Base-by-base conservation (phyloP, 1,140 invertebrate genomes). In the Saxidomus purpurata region DNA sequence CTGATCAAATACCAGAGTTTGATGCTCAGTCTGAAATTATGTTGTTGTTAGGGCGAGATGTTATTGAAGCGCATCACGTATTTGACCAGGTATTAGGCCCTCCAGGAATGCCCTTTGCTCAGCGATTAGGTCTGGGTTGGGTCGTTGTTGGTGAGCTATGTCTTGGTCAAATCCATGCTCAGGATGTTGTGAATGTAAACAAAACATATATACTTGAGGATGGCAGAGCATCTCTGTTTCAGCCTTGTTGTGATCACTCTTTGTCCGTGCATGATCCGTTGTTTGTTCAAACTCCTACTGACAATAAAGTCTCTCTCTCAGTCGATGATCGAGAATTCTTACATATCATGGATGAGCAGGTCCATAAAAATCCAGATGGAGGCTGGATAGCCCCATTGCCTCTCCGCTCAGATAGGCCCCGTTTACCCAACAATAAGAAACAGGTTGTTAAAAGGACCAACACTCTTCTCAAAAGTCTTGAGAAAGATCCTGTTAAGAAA, bases 351-450 rank as follows among this genome's bases (percentile, higher is more conserved):
- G 82, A 91, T 34, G 31, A 84, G 22, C 47, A 81, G 3, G 40
- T 90, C 8, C n/a, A 55, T 0, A 89, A 81, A 67, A 61, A 90
- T 71, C 8, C 17, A 9, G 4, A 38, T 49, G 89, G 88, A 15
- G 74, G 81, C 55, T 91, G 90, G 90, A 28, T 63, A n/a, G 85
- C 86, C 34, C 90, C 90, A 13, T 69, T 92, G 6, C 86, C 91
- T 8, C 90, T 92, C 55, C 34, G 31, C 9, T 2, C 43, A 47
- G 9, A 28, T 38, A 38, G 87, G 52, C 28, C 47, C 17, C 31
- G 11, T 6, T 71, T 91, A 61, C 87, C 79, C 8, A 87, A 89
- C 52, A 92, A 92, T 55, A 36, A 40, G 22, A 2, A 34, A 0
- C 28, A 84, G 40, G 85, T 63, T 8, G 8, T 88, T 31, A 47